phyloP scores from a whole-genome alignment of 1,140 invertebrate species.

The Branchinecta lindahli region DNA sequence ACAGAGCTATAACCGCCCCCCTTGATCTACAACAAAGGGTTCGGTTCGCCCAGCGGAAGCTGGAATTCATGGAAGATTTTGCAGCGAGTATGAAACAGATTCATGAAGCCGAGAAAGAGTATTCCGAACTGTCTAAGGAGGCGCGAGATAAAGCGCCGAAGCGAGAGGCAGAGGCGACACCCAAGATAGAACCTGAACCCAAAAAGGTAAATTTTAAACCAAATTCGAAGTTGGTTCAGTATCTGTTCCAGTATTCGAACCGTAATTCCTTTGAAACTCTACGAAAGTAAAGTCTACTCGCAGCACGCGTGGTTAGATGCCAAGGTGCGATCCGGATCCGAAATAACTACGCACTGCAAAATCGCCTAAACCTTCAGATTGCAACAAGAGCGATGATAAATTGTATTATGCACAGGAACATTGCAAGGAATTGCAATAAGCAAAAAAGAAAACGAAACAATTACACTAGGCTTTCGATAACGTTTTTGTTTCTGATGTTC shows the following conservation, averaged over 20 bases:
- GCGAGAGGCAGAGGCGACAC: neutral
- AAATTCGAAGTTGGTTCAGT: neutral
- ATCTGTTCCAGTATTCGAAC: neutral
- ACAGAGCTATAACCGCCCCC: neutral
- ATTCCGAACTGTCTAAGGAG: neutral
- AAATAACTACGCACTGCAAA: neutral
- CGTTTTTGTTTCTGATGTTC: no score
- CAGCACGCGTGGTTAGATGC: neutral
- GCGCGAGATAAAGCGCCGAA: neutral
- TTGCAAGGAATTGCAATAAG: no score
- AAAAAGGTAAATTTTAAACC: slow-evolving; percentile 11
- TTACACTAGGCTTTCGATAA: no score
- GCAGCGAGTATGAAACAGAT: neutral
- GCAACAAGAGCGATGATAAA: no score
- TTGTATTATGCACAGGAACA: no score
- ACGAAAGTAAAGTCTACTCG: neutral
- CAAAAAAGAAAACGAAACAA: no score
- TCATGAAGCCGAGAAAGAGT: neutral
- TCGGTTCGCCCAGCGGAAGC: neutral
- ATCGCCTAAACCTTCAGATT: neutral
- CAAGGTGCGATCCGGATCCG: neutral
- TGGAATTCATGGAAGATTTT: slow-evolving; percentile 3
- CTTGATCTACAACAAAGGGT: neutral
- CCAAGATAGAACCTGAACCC: neutral
- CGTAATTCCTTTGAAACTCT: neutral